Percentiles rank a stretch among this genome's conserved stretches.
These are phyloP conservation scores for Corythornis vintsioides DNA, from an alignment of 2,113 vertebrate species.

Conservation along the genomic window DNA sequence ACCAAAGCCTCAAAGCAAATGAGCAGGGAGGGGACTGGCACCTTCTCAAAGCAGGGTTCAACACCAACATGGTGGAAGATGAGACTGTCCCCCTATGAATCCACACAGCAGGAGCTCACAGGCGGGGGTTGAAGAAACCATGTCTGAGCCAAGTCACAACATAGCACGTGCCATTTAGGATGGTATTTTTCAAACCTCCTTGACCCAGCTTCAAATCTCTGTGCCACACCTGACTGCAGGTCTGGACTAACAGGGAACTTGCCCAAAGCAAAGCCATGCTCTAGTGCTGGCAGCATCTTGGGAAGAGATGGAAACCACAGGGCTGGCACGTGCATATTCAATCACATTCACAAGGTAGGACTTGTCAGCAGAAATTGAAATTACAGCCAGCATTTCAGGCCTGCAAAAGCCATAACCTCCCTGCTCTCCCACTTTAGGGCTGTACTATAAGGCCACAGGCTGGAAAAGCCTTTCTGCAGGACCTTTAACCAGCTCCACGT, in stretches of 20 bases:
- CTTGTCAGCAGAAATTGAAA: not conserved
- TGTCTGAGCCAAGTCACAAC: not conserved
- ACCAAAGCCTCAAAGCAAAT: not conserved
- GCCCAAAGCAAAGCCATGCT: not conserved
- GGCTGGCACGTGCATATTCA: not conserved
- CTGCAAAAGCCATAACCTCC: not conserved
- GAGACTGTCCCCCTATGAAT: not conserved
- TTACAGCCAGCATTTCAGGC: not conserved
- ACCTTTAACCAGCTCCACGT: not conserved
- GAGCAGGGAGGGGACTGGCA: not conserved
- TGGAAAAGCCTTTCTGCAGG: not conserved
- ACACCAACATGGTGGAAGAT: not conserved
- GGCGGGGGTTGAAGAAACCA: not conserved
- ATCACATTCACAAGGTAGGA: not conserved
- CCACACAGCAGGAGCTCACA: not conserved
- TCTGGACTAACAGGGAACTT: not conserved
- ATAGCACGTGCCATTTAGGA: not conserved
- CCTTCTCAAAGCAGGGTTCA: not conserved
- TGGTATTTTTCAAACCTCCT: not conserved
- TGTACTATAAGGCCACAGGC: not conserved
- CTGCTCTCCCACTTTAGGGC: not conserved
- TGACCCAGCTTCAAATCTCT: not conserved
- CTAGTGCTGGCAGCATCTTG: not conserved
- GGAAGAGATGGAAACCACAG: not conserved
- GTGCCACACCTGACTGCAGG: not conserved